Conservation (phyloP, 2,888 invertebrate species). For the Dexiosoma caninum region DNA sequence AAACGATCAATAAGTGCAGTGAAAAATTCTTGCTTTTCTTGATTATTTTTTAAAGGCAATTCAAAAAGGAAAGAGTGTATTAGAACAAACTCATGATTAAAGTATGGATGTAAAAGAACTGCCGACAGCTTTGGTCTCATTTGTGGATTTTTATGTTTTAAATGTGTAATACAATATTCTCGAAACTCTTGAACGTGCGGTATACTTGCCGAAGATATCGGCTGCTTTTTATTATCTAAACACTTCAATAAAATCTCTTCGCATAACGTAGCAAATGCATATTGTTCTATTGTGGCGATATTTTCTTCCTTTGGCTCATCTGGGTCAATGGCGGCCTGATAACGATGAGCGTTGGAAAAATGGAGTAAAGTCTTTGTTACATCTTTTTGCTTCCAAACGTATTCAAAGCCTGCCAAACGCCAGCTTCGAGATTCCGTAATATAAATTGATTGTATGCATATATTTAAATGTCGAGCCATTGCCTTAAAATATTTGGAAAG, state of each 20-base stretch:
- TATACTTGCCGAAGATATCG: slow-evolving; percentile 80
- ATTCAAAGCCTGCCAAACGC: slow-evolving; percentile 92
- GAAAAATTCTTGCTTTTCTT: slow-evolving; percentile 89
- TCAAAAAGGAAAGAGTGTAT: slow-evolving; percentile 90
- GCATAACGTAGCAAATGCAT: slow-evolving; percentile 86
- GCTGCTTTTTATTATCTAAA: slow-evolving; percentile 49
- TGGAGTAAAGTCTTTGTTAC: slow-evolving; percentile 83
- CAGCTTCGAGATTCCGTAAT: slow-evolving; percentile 90
- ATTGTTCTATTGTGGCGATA: slow-evolving; percentile 83
- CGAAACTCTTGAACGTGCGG: slow-evolving; percentile 84
- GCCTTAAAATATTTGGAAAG: slow-evolving; percentile 79
- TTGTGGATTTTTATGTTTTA: slow-evolving; percentile 83
- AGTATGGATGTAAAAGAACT: slow-evolving; percentile 86
- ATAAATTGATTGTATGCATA: slow-evolving; percentile 88
- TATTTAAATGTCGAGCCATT: slow-evolving; percentile 88
- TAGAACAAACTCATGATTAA: slow-evolving; percentile 90
- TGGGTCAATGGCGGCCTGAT: slow-evolving; percentile 85
- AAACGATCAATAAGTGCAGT: slow-evolving; percentile 83
- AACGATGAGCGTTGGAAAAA: slow-evolving; percentile 84
- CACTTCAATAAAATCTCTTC: slow-evolving; percentile 82
- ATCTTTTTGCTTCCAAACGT: slow-evolving; percentile 84
- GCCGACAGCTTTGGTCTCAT: slow-evolving; percentile 84
- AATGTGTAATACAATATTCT: slow-evolving; percentile 83
- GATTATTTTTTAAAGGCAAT: slow-evolving; percentile 87
- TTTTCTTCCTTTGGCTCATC: slow-evolving; percentile 75